Evolutionary conservation across 2,113 vertebrate species (phyloP).

Genomic region (Melanocharis versteri): DNA sequence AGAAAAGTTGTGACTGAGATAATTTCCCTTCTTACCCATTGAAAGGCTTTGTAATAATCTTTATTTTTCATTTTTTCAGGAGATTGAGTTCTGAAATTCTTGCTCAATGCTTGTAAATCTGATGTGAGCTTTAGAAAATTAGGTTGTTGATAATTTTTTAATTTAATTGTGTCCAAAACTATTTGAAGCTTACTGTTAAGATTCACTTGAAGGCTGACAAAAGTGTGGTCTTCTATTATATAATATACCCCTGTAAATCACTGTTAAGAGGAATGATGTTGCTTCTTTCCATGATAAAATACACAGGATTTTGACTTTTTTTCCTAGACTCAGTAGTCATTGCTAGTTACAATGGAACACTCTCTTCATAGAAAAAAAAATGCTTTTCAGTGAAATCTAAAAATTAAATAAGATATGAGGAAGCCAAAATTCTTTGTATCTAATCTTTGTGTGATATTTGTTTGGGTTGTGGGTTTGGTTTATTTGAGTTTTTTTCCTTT

Average conservation of each 20-base stretch:
- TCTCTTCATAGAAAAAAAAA: neutral
- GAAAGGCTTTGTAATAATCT: neutral
- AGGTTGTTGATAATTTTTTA: neutral
- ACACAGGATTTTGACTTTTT: neutral
- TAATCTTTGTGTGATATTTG: neutral
- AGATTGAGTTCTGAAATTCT: neutral
- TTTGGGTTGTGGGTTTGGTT: neutral
- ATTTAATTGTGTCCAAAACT: neutral
- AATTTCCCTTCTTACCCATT: neutral
- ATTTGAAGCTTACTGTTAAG: neutral
- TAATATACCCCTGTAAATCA: neutral
- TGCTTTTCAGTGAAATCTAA: neutral
- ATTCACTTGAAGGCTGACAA: neutral
- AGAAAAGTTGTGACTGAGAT: neutral
- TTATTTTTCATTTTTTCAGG: neutral
- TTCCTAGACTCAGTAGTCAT: neutral
- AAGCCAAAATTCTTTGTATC: neutral
- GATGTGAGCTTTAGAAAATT: neutral
- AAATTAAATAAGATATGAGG: neutral
- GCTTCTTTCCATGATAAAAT: neutral
- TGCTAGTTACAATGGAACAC: neutral
- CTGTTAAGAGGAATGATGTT: neutral
- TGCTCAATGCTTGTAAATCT: neutral
- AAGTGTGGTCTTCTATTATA: neutral
- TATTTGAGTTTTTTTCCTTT: neutral